Conservation (phyloP, 2,888 invertebrate genomes). For the Ectropis crepuscularia region DNA sequence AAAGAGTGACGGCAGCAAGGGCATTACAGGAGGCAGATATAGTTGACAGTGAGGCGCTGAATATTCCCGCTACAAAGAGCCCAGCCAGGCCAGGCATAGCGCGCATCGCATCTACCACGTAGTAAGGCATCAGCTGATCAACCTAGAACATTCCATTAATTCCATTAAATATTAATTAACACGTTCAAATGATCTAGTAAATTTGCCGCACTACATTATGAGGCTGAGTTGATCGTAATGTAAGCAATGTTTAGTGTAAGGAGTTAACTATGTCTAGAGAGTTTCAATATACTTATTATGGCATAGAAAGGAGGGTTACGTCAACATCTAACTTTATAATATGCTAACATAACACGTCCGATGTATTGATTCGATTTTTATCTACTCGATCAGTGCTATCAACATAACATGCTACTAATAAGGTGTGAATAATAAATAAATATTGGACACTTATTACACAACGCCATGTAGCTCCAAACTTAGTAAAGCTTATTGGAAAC, state of each 20-base stretch:
- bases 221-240: no score
- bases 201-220: no score
- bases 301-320: constrained; percentile 8
- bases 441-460: no score
- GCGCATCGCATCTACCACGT: constrained; percentile 90
- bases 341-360: neutral
- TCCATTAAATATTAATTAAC: no score
- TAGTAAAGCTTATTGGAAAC: no score
- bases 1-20: constrained; percentile 93
- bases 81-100: constrained; percentile 91
- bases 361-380: neutral
- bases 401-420: no score
- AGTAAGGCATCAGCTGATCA: constrained; percentile 92
- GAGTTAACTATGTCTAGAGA: no score
- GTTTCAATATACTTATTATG: neutral
- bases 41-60: constrained; percentile 95
- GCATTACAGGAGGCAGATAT: constrained; percentile 96
- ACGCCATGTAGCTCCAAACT: no score
- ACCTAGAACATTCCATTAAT: constrained; percentile 51
- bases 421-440: no score
- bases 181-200: no score
- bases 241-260: no score
- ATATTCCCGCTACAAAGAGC: constrained; percentile 95
- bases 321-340: constrained; percentile 3
- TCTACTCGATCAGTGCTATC: neutral